phyloP scores from a whole-genome alignment of 2,113 vertebrate genomes.

The Erythrolamprus reginae region DNA sequence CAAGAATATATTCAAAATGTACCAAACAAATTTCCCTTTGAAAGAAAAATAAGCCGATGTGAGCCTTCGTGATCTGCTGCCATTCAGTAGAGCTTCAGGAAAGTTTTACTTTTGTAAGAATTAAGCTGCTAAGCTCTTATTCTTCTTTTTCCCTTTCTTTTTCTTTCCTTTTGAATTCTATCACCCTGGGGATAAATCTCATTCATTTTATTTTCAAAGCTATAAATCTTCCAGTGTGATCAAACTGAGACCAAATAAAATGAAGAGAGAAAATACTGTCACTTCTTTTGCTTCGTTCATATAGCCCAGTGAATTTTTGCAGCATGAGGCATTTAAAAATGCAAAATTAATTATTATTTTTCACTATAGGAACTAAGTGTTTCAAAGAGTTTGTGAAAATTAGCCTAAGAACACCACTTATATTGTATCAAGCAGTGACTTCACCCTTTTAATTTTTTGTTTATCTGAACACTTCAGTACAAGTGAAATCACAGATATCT shows the following conservation, averaged over 20 bases:
- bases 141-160: background rate
- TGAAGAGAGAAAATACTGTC: conserved; percentile 5
- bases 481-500: background rate
- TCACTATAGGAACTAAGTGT: background rate
- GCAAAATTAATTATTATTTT: background rate
- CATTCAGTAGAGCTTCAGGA: conserved; percentile 8
- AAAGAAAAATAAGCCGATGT: conserved; percentile 5
- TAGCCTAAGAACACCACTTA: no score
- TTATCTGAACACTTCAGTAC: background rate
- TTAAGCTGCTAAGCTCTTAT: conserved; percentile 12
- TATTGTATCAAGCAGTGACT: background rate
- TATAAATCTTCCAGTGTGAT: conserved; percentile 26
- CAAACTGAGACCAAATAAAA: conserved; percentile 2
- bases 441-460: conserved; percentile 28
- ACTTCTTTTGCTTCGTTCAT: conserved; percentile 6
- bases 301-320: conserved; percentile 1
- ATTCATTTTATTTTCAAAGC: conserved; percentile 11
- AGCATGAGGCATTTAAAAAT: conserved; percentile 13
- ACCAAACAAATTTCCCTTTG: conserved; percentile 30
- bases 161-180: conserved; percentile 22
- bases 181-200: conserved; percentile 16
- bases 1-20: conserved; percentile 34
- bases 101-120: conserved; percentile 31
- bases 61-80: conserved; percentile 36
- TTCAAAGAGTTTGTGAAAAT: background rate